A percentile compares a stretch with the other conserved stretches of the same genome.
Conservation (phyloP, 2,797 vertebrate species). For the Microcaecilia unicolor region DNA sequence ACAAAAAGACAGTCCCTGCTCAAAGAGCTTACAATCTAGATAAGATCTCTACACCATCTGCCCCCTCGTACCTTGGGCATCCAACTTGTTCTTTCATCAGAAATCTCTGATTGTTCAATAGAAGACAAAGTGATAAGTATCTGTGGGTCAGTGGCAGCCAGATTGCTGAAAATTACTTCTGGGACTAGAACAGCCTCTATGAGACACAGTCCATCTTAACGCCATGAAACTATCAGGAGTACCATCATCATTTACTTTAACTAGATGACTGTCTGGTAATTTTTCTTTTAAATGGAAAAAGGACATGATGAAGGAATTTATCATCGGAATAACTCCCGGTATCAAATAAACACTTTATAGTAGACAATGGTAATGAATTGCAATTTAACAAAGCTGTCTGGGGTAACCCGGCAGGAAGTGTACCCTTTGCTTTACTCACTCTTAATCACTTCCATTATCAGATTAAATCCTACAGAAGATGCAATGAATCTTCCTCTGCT, state of each 20-base stretch:
- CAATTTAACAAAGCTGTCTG: background rate
- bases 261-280: slow-evolving; percentile 3
- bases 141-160: slow-evolving; percentile 1
- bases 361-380: background rate
- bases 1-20: too few relatives aligned
- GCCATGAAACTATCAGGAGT: background rate
- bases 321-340: background rate
- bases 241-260: slow-evolving; percentile 17
- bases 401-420: background rate
- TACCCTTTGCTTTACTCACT: background rate
- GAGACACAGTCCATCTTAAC: slow-evolving; percentile 7
- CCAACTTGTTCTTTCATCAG: too few relatives aligned
- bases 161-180: slow-evolving; percentile 14
- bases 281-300: background rate
- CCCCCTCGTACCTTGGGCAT: too few relatives aligned
- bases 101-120: slow-evolving; percentile 12
- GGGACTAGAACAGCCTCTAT: slow-evolving; percentile 5
- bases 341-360: background rate
- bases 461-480: background rate
- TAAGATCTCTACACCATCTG: too few relatives aligned
- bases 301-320: background rate
- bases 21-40: too few relatives aligned
- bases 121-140: slow-evolving; percentile 9
- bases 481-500: background rate
- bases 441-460: background rate